Base-by-base conservation (phyloP, 1,140 invertebrate species). In the Dinothrombium tinctorium region DNA sequence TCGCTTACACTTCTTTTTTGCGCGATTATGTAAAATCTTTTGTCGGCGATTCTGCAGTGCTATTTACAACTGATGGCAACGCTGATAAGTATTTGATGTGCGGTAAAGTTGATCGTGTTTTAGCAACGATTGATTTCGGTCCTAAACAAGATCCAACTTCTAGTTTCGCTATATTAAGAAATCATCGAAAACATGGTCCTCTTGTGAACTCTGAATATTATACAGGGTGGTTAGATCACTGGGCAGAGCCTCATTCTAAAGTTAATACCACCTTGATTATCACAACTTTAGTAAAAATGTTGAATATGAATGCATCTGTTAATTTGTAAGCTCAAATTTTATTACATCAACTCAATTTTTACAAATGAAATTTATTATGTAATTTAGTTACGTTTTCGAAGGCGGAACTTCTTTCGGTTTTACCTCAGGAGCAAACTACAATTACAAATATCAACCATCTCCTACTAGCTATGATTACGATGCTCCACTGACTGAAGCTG, bases 151-250 rank as follows among this genome's bases (percentile, higher is more conserved):
- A 44, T 12, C 21, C 26, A 11, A 20, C 31, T 9, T 21, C 20
- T 24, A 33, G 31, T 3, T 50, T 49, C 24, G 21, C 36, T 19
- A 22, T 29, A n/a, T 56, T 76, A 53, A 59, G 73, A 9, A 49
- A 53, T 29, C 62, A 65, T 44, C 45, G 53, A 37, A 45, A 46
- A 2, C 41, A 60, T 49, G 71, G 78, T 2, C 77, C 77, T 1
- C 49, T 82, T 23, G 77, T 89, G 4, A 87, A 89, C 56, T 83
- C 80, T 0, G 83, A 89, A 57, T 89, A 69, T 56, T 89, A 87
- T 62, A 69, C 79, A 0, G 82, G 81, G 17, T 69, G 66, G 65
- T 52, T 89, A 11, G 76, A 81, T 22, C 73, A 81, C 33, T 59
- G 55, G 56, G 50, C 49, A 25, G 28, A 42, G 12, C 44, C 45